A percentile compares a stretch with the other conserved stretches of the same genome.
Conservation (phyloP, 2,113 vertebrate species). For the Nyctereutes procyonoides region DNA sequence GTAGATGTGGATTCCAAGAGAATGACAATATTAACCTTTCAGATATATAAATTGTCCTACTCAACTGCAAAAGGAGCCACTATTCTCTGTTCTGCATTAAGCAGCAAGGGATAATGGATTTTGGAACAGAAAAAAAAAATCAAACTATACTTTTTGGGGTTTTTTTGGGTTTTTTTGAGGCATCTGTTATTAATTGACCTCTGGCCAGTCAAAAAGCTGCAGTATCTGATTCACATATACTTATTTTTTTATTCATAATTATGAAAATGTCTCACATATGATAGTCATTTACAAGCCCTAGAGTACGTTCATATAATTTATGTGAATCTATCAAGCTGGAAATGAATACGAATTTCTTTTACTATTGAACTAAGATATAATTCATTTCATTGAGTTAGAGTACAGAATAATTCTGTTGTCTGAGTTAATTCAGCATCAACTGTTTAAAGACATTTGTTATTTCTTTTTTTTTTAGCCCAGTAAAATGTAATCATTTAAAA, state of each 20-base stretch:
- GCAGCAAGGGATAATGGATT: background rate
- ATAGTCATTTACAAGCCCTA: background rate
- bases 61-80: background rate
- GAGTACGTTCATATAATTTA: background rate
- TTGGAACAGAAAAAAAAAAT: background rate
- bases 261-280: background rate
- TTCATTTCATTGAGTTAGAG: background rate
- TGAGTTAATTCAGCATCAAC: background rate
- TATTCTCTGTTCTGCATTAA: constrained; percentile 8
- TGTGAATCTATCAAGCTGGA: background rate
- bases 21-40: constrained; percentile 37
- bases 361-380: background rate
- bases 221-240: background rate
- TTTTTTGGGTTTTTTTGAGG: background rate
- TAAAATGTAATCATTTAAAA: background rate
- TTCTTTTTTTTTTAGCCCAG: background rate
- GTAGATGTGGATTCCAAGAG: background rate
- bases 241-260: constrained; percentile 34
- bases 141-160: background rate
- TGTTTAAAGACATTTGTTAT: background rate
- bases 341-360: background rate
- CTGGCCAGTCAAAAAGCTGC: background rate
- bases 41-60: constrained; percentile 15
- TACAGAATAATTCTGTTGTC: background rate
- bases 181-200: background rate